Evolutionary conservation across 2,113 vertebrate genomes (phyloP), one percentile per base, ranked within the genome.

Genomic region (Seriola dumerili): DNA sequence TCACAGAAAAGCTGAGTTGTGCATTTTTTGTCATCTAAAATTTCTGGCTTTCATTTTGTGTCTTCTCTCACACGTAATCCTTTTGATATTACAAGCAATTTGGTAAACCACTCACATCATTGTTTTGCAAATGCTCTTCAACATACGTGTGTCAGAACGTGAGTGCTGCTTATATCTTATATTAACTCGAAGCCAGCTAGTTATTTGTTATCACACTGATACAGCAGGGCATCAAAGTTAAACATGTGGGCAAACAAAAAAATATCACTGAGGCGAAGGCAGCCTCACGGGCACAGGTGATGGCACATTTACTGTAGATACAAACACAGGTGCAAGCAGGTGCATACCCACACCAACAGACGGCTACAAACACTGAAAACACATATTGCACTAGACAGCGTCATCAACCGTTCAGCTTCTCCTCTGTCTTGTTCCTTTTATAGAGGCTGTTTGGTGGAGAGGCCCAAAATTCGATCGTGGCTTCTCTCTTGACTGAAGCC

Each of bases 401-500:
- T 67, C 80, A 58, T 77, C 54, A 78, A 59, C 34, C 3, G 10
- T 83, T 80, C 72, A 78, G 54, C 55, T 63, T 83, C 81, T 65
- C 50, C 68, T 81, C 79, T 85, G 74, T 87, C 75, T 87, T 40
- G 38, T 81, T 86, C 77, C 86, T 85, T 89, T 88, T 86, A 80
- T 89, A 71, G 84, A 86, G 58, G 42, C 79, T 78, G 71, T 89
- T 85, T 71, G 59, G 64, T 85, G 78, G 63, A 90, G 71, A 89
- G 90, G 88, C 70, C 88, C 76, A 86, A 86, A 85, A 90, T 91
- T 92, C 76, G 59, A 92, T 90, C 85, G 76, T 88, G 70, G 79
- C 71, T 90, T 87, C 89, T 86, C 86, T 89, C 81, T 84, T 66
- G 75, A 83, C 85, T 87, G 85, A 87, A 90, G 76, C 72, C 83